A percentile compares a stretch with the other conserved stretches of the same genome.
Conservation (phyloP, 2,113 vertebrate genomes). For the Lontra canadensis region DNA sequence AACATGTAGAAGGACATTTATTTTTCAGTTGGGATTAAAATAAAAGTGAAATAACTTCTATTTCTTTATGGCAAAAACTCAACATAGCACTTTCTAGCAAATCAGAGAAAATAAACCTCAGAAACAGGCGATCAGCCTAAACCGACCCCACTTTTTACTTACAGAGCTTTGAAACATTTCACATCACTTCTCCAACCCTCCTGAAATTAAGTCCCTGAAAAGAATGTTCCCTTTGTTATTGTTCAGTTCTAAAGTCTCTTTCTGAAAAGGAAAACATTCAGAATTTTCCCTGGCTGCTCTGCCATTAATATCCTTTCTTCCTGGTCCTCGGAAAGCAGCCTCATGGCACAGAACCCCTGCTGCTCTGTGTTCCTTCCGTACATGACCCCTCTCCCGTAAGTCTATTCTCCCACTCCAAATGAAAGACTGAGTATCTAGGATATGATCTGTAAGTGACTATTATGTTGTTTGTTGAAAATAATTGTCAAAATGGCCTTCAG, state of each 20-base stretch:
- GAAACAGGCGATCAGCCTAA: neutral
- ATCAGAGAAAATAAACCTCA: neutral
- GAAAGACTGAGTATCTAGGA: neutral
- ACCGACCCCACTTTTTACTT: neutral
- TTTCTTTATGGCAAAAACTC: neutral
- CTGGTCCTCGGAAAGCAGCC: neutral
- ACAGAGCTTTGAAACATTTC: neutral
- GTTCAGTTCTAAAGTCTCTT: constrained; percentile 32
- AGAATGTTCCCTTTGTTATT: constrained; percentile 23
- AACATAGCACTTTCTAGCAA: constrained; percentile 26
- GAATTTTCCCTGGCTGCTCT: neutral
- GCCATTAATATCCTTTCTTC: neutral
- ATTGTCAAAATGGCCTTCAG: neutral
- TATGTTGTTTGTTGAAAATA: neutral
- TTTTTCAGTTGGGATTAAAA: constrained; percentile 12
- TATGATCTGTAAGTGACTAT: neutral
- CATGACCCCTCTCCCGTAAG: neutral
- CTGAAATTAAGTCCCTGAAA: constrained; percentile 39
- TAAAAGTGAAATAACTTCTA: constrained; percentile 25
- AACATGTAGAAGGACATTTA: neutral
- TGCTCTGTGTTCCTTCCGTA: neutral
- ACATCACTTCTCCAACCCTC: neutral
- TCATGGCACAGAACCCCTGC: fast-evolving
- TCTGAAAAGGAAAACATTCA: constrained; percentile 46
- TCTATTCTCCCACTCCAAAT: neutral